Percentiles rank a stretch among this genome's conserved stretches.
Evolutionary conservation across 2,113 vertebrate species (phyloP).

Genomic region (Corythornis cristatus): DNA sequence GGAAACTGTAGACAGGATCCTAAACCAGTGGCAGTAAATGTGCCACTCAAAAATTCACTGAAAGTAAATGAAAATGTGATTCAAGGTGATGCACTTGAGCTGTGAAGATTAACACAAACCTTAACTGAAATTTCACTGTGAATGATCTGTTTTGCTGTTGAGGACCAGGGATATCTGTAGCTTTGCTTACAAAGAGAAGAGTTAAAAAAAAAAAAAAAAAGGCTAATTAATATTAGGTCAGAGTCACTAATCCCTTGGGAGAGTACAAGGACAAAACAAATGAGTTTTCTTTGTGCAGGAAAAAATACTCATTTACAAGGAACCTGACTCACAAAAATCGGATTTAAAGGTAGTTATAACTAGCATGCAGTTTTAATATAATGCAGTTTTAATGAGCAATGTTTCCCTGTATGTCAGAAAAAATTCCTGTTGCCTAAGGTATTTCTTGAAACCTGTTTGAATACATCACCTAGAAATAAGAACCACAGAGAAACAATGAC

Average conservation of each 20-base stretch:
- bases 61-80: not conserved
- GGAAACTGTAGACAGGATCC: not conserved
- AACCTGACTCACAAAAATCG: not conserved
- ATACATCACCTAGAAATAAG: not conserved
- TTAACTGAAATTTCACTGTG: not conserved
- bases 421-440: not conserved
- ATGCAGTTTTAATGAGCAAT: not conserved
- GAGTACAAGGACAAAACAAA: not conserved
- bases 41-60: no score
- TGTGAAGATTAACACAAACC: not conserved
- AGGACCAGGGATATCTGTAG: not conserved
- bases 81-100: not conserved
- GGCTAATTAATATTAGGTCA: not conserved
- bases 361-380: not conserved
- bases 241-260: not conserved
- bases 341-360: not conserved
- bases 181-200: not conserved
- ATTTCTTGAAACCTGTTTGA: not conserved
- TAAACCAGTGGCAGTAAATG: not conserved
- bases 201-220: not conserved
- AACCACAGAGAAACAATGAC: not conserved
- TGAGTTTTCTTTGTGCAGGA: not conserved
- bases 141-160: not conserved
- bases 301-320: not conserved
- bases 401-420: not conserved